Evolutionary conservation across 2,888 invertebrate species (phyloP), one percentile per base, ranked within the genome.

Genomic region (Melieria crassipennis): DNA sequence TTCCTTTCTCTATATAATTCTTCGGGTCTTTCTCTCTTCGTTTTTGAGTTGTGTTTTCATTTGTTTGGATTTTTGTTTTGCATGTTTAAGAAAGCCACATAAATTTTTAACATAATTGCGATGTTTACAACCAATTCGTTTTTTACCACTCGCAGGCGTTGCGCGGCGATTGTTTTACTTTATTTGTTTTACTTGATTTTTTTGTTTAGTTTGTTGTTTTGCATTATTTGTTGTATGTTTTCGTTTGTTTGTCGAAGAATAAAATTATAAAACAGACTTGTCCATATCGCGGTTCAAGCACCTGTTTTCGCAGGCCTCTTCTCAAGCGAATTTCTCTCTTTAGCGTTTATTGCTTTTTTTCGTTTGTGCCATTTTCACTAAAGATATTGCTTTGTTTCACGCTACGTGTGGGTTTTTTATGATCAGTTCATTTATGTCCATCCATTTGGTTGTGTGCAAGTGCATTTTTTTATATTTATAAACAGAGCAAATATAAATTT

Each of bases 401-500:
- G 65, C 50, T 50, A 68, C 56, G 75, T 78, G 4, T 63, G 62
- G 7, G 30, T 30, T 30, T 30, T 30, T 30, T 30, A 30, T 3
- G 30, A 30, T 30, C 30, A 30, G 3, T 48, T 47, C 4, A 60
- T 60, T 67, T 48, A 30, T 16, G 47, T 57, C 47, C 13, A 9
- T 75, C 30, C 30, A 30, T 30, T 30, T 30, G 30, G 30, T 30
- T 30, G 30, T 30, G 30, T 30, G 30, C 30, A 30, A 30, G 30
- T 30, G 30, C 30, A 30, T 30, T 30, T 30, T 30, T 30, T 72
- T 79, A 30, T 30, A 30, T 30, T 30, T 30, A 30, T 30, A 79
- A 78, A 77, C 75, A 81, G 78, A 80, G 82, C 78, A 77, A 77
- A 80, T 80, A 80, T 46, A 81, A 76, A 78, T 75, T 79, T 48